These are phyloP conservation scores for Pterocles gutturalis DNA, from an alignment of 2,113 vertebrate species.

Conservation along the genomic window DNA sequence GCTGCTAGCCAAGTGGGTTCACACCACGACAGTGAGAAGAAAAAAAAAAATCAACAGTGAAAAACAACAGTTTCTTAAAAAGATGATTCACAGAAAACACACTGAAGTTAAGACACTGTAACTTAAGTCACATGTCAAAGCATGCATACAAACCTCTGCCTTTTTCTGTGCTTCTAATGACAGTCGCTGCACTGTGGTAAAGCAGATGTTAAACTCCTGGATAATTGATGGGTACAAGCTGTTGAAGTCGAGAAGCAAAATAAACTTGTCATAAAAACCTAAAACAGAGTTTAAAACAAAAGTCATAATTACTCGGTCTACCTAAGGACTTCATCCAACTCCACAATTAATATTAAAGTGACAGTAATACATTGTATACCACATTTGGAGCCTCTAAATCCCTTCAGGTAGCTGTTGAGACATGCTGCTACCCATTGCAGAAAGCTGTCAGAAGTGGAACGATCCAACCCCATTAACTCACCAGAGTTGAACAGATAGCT, in stretches of 20 bases:
- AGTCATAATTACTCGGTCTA: conserved; percentile 12
- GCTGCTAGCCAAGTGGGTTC: no score
- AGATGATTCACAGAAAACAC: not conserved
- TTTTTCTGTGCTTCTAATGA: conserved; percentile 72
- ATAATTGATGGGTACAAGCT: conserved; percentile 99
- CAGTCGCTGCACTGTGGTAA: conserved; percentile 92
- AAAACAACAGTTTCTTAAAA: not conserved
- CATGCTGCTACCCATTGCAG: not conserved
- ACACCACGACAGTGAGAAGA: no score
- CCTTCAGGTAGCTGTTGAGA: not conserved
- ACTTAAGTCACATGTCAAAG: not conserved
- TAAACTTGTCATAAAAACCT: conserved; percentile 99
- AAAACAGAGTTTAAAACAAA: conserved; percentile 60
- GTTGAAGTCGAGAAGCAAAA: conserved; percentile 99
- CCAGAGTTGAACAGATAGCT: conserved; percentile 77
- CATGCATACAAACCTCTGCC: conserved; percentile 51
- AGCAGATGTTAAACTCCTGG: conserved; percentile 99
- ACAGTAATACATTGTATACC: not conserved
- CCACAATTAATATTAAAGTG: not conserved
- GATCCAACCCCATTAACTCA: conserved; percentile 75
- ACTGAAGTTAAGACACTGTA: not conserved
- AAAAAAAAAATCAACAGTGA: not conserved
- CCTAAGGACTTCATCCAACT: not conserved
- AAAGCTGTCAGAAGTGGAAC: conserved; percentile 79
- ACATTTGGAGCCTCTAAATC: not conserved